Base-by-base conservation (phyloP, 2,113 vertebrate species). In the Myiopsitta monachus region DNA sequence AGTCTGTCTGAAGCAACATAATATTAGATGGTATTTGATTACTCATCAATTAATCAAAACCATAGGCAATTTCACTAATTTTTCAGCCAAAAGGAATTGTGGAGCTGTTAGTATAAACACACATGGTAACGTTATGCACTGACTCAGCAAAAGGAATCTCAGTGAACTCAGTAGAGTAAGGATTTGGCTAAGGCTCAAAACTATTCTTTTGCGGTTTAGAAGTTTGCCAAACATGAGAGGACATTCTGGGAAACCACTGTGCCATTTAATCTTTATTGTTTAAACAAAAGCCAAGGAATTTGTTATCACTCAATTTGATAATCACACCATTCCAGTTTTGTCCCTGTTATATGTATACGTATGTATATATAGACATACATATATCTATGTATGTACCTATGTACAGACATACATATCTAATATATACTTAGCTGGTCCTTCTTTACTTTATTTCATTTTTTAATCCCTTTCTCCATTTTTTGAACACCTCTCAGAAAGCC, bases 11-110 rank as follows among this genome's bases (percentile, higher is more conserved):
- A 94, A 88, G 47, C 24, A 88, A 86, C 11, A 62, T n/a, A 62
- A 13, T 92, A 88, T 81, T 92, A 84, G 36, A 64, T 67, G 18
- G 62, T 66, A 67, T 77, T 80, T 75, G 41, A 91, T 88, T 88
- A 90, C 22, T 87, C 63, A 85, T 85, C 59, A 85, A 49, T 96
- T 94, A 93, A 72, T 77, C 44, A 88, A 90, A 92, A 70, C 4
- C 28, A 47, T 27, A 44, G 66, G 33, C 47, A 75, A 18, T 82
- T 94, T 79, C 64, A 87, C 36, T 78, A 31, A 39, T 81, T 92
- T 90, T 92, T 75, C 55, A 82, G 61, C 43, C 88, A 78, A 72
- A 83, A 89, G 16, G 8, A 6, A 13, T 16, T 89, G 47, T 51
- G 18, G 39, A 95, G 21, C 27, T 94, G 47, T 64, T 84, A 84